A percentile compares a stretch with the other conserved stretches of the same genome.
phyloP scores from a whole-genome alignment of 2,113 vertebrate species.

The Halcyon malimbica region DNA sequence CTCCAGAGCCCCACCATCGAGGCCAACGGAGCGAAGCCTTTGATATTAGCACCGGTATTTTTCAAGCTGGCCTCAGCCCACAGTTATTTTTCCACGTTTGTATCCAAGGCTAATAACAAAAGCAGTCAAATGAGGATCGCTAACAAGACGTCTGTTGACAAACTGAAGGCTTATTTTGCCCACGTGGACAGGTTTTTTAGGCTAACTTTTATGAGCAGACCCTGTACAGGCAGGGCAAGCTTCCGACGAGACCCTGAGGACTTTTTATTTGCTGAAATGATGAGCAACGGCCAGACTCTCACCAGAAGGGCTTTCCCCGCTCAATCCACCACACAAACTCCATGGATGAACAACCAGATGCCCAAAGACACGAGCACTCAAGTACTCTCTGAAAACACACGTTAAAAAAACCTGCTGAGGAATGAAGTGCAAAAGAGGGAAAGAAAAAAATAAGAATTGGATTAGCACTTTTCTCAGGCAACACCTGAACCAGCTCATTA shows the following conservation, averaged over 20 bases:
- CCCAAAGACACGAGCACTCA: neutral
- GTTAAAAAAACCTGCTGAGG: neutral
- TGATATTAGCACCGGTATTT: rapidly evolving
- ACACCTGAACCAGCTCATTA: neutral
- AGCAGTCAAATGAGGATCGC: neutral
- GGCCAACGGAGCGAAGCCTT: rapidly evolving
- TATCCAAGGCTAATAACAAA: neutral
- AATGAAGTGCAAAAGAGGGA: neutral
- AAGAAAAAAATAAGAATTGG: neutral
- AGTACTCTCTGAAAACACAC: neutral
- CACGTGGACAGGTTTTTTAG: neutral
- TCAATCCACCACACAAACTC: rapidly evolving
- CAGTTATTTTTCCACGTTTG: neutral
- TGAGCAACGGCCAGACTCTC: neutral
- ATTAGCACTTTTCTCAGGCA: neutral
- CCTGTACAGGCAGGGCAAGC: neutral
- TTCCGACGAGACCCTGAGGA: rapidly evolving
- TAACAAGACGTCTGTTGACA: neutral
- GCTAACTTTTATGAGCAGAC: neutral
- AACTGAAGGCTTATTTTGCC: neutral
- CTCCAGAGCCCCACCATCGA: neutral
- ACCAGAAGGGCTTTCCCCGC: neutral
- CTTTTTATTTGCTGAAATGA: neutral
- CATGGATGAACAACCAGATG: neutral
- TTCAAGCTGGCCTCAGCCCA: neutral